Evolutionary conservation across 2,797 vertebrate species (phyloP).

Genomic region (Rhabdomys pumilio): DNA sequence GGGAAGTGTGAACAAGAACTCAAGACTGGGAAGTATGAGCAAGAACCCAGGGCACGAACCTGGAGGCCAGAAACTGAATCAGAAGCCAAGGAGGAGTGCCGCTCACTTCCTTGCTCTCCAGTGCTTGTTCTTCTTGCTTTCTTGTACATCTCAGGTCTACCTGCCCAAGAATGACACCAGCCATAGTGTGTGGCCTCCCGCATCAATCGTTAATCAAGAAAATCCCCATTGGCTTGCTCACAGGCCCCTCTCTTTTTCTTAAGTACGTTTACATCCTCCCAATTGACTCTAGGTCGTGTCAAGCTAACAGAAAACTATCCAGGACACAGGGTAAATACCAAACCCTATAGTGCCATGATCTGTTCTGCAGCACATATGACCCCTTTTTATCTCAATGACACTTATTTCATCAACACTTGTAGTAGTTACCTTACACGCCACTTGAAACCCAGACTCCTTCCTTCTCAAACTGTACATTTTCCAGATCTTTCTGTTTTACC

Average conservation of each 20-base stretch:
- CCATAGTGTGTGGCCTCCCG: background rate
- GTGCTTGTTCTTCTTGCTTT: background rate
- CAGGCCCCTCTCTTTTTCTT: background rate
- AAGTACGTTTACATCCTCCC: background rate
- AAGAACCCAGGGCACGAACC: background rate
- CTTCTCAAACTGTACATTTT: background rate
- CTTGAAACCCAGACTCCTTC: background rate
- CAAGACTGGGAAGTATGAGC: no score
- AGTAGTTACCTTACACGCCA: background rate
- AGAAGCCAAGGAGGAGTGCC: background rate
- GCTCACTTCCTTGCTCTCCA: background rate
- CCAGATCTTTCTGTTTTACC: background rate
- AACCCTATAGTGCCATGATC: background rate
- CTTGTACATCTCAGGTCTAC: background rate
- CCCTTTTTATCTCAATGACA: background rate
- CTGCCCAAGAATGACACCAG: background rate
- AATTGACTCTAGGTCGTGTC: background rate
- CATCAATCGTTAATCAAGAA: background rate
- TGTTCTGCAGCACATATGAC: background rate
- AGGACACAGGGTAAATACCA: background rate
- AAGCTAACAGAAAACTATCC: background rate
- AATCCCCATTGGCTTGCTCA: background rate
- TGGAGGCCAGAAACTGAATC: background rate
- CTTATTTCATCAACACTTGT: background rate
- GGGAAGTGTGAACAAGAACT: no score